These are phyloP conservation scores for Sisor rabdophorus DNA, from an alignment of 2,113 vertebrate species.

Conservation along the genomic window DNA sequence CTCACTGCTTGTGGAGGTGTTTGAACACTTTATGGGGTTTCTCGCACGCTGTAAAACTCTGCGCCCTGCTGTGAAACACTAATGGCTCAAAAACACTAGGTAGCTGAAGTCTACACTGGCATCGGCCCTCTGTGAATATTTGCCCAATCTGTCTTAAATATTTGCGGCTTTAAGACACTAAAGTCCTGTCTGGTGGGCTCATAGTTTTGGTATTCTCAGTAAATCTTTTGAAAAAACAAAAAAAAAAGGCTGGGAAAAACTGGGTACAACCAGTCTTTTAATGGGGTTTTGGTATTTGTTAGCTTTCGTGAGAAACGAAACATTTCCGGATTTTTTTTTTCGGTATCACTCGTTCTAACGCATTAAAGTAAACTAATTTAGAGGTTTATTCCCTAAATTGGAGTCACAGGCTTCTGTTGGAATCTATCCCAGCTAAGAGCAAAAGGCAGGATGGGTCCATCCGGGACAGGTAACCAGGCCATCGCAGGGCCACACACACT, in stretches of 20 bases:
- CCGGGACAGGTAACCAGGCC: no score
- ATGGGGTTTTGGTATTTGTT: slow-evolving; percentile 5
- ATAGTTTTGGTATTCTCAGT: slow-evolving; percentile 48
- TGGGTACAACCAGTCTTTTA: not conserved
- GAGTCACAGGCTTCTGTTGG: no score
- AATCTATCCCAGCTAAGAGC: no score
- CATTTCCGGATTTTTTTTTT: not conserved
- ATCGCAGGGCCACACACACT: no score
- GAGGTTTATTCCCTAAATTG: not conserved
- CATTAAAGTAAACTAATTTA: slow-evolving; percentile 6
- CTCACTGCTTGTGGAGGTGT: not conserved
- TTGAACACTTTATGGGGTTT: not conserved
- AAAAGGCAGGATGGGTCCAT: no score
- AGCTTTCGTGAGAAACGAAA: not conserved
- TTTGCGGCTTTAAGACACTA: slow-evolving; percentile 43
- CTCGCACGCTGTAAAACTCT: slow-evolving; percentile 34
- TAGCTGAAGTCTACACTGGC: slow-evolving; percentile 48
- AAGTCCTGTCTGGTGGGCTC: slow-evolving; percentile 39
- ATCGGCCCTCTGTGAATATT: slow-evolving; percentile 27
- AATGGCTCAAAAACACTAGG: slow-evolving; percentile 20
- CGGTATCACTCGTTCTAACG: not conserved
- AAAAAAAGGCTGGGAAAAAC: not conserved
- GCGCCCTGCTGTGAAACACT: slow-evolving; percentile 6
- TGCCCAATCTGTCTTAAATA: slow-evolving; percentile 48
- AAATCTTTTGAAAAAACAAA: slow-evolving; percentile 23